Conservation (phyloP, 2,797 vertebrate genomes). For the Botia kubotai region DNA sequence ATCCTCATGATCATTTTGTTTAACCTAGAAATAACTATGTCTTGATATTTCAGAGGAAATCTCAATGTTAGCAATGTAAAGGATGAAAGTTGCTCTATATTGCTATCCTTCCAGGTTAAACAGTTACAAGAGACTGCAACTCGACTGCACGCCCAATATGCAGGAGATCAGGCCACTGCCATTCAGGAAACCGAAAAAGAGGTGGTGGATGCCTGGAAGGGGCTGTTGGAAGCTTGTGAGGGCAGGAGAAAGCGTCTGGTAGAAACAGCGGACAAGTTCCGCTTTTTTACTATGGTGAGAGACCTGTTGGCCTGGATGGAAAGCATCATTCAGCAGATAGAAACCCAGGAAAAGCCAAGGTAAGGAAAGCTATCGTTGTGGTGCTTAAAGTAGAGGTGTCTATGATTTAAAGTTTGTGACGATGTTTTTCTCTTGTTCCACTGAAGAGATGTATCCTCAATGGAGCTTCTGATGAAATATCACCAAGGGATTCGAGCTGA, state of each 20-base stretch:
- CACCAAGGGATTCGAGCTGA: conserved; percentile 92
- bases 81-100: neutral
- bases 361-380: conserved; percentile 61
- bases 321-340: conserved; percentile 89
- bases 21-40: neutral
- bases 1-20: neutral
- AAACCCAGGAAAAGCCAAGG: conserved; percentile 96
- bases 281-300: conserved; percentile 90
- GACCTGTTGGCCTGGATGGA: conserved; percentile 98
- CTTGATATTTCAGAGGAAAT: neutral
- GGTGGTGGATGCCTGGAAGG: conserved; percentile 87
- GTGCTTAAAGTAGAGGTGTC: neutral
- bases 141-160: conserved; percentile 87
- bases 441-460: conserved; percentile 91
- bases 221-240: conserved; percentile 87
- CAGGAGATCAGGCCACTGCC: conserved; percentile 81
- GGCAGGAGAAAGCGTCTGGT: conserved; percentile 86
- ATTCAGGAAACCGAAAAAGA: conserved; percentile 87
- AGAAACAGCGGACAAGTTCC: conserved; percentile 92
- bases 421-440: conserved; percentile 29
- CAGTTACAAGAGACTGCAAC: conserved; percentile 88
- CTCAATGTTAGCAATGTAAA: neutral
- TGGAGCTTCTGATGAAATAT: conserved; percentile 95
- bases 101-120: conserved; percentile 81
- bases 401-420: neutral